These are phyloP conservation scores for Phania funesta DNA, from an alignment of 2,888 invertebrate species.

Conservation along the genomic window DNA sequence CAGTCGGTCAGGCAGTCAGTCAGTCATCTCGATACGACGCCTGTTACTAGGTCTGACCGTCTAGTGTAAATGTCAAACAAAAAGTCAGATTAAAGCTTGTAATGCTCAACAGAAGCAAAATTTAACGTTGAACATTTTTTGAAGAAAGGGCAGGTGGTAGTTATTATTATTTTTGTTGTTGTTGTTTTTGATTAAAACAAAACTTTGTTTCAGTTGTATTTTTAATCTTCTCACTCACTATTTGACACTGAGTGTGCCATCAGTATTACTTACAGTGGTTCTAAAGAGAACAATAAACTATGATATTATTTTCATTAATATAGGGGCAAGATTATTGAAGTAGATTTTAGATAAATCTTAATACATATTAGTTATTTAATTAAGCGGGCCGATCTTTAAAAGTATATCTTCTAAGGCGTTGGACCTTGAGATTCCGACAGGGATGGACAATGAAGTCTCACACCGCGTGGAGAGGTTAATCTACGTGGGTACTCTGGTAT, in stretches of 20 bases:
- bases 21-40: neutral
- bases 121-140: slow-evolving; percentile 71
- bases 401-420: too few relatives aligned
- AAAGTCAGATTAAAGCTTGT: slow-evolving; percentile 46
- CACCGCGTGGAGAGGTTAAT: too few relatives aligned
- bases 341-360: too few relatives aligned
- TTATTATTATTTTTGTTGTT: slow-evolving; percentile 66
- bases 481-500: too few relatives aligned
- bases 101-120: slow-evolving; percentile 79
- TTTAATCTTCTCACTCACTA: slow-evolving; percentile 72
- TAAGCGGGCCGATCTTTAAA: too few relatives aligned
- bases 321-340: too few relatives aligned
- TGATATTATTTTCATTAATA: neutral
- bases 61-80: slow-evolving; percentile 40
- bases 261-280: slow-evolving; percentile 76
- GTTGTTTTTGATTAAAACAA: slow-evolving; percentile 40
- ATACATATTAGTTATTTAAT: too few relatives aligned
- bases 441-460: too few relatives aligned
- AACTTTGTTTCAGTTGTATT: slow-evolving; percentile 66
- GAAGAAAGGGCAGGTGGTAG: slow-evolving; percentile 78
- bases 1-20: slow-evolving; percentile 17
- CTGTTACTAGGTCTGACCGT: neutral
- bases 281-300: neutral
- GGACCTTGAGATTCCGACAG: too few relatives aligned
- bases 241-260: slow-evolving; percentile 69